phyloP scores from a whole-genome alignment of 2,888 invertebrate genomes.

The Ormyrus thymus region DNA sequence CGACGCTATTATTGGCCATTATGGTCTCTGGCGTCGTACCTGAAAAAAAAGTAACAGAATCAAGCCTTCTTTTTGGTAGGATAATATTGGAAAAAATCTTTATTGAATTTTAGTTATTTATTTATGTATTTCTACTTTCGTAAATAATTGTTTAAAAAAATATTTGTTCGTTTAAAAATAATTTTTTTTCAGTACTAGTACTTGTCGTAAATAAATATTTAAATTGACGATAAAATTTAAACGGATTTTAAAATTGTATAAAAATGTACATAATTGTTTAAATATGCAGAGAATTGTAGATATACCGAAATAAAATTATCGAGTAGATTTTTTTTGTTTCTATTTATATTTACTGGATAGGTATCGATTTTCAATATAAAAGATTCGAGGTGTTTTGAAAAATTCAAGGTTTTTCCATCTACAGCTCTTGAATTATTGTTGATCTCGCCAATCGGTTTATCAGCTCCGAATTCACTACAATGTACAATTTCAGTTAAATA shows the following conservation, averaged over 20 bases:
- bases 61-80: not conserved
- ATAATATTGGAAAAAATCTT: not conserved
- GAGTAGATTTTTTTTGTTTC: not conserved
- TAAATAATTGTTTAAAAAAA: not conserved
- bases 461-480: constrained; percentile 1
- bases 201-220: no score
- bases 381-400: constrained; percentile 54
- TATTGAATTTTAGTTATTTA: not conserved
- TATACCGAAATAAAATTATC: not conserved
- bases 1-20: constrained; percentile 54
- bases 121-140: not conserved
- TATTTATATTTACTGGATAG: no score
- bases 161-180: no score
- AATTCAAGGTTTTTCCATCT: constrained; percentile 58
- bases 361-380: constrained; percentile 25
- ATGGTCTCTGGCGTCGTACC: constrained; percentile 8
- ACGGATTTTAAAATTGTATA: not conserved
- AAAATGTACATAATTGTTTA: not conserved
- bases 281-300: not conserved
- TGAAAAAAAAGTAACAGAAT: constrained; percentile 20
- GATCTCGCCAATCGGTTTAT: constrained; percentile 33
- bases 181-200: no score
- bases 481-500: constrained; percentile 4
- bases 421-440: constrained; percentile 58
- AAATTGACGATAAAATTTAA: no score